These are phyloP conservation scores for Microtus oregoni DNA, from an alignment of 2,113 vertebrate genomes.

Conservation along the genomic window DNA sequence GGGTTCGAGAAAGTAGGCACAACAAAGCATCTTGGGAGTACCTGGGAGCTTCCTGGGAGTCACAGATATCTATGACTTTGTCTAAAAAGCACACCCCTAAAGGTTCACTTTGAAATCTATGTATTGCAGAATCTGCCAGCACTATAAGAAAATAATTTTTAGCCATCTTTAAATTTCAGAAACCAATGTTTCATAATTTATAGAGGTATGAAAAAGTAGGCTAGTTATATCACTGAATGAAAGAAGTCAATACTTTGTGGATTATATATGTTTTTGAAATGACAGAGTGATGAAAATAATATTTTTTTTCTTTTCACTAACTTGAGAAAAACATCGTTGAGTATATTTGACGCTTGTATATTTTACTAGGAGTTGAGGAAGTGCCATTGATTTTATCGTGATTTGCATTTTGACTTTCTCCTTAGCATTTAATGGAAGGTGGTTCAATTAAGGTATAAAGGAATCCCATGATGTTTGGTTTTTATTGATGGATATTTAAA, in stretches of 20 bases:
- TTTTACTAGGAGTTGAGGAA: not conserved
- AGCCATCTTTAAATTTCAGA: conserved; percentile 45
- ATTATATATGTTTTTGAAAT: not conserved
- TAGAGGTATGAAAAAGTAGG: not conserved
- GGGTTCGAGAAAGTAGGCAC: conserved; percentile 17
- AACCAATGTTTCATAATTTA: conserved; percentile 65
- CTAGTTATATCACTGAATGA: conserved; percentile 60
- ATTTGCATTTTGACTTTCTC: not conserved
- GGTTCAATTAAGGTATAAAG: not conserved
- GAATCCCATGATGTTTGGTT: conserved; percentile 20
- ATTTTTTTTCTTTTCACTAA: not conserved
- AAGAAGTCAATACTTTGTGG: conserved; percentile 26
- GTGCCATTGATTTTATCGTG: not conserved
- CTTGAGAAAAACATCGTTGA: not conserved
- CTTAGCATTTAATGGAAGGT: not conserved
- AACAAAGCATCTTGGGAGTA: conserved; percentile 15
- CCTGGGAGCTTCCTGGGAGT: conserved; percentile 43
- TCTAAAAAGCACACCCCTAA: conserved; percentile 43
- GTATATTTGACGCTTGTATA: not conserved
- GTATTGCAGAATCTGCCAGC: not conserved
- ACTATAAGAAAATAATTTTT: conserved; percentile 43
- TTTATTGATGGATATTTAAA: conserved; percentile 21
- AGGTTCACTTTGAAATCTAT: conserved; percentile 68
- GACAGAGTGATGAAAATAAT: not conserved
- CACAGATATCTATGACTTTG: not conserved